Evolutionary conservation across 2,797 vertebrate genomes (phyloP).

Genomic region (Spinibarbus caldwelli): DNA sequence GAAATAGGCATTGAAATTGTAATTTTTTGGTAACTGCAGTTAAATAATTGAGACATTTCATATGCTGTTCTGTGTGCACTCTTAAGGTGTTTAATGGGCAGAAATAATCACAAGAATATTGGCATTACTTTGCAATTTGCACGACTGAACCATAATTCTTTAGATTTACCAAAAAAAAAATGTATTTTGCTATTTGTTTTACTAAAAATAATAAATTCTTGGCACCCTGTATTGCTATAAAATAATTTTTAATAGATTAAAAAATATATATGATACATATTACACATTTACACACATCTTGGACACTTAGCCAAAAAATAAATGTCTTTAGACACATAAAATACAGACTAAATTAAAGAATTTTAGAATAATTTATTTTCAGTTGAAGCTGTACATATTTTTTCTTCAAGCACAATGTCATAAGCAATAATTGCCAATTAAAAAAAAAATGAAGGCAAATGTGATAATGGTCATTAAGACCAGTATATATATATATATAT

Average conservation of each 20-base stretch:
- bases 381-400: slow-evolving; percentile 60
- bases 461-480: slow-evolving; percentile 57
- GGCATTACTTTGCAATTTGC: slow-evolving; percentile 7
- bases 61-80: neutral
- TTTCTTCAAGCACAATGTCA: slow-evolving; percentile 62
- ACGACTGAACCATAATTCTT: neutral
- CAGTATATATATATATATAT: too few species aligned
- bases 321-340: slow-evolving; percentile 6
- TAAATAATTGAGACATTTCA: neutral
- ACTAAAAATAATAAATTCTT: too few species aligned
- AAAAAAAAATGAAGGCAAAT: slow-evolving; percentile 55
- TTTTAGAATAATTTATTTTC: slow-evolving; percentile 57
- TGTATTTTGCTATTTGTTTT: too few species aligned
- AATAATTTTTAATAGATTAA: too few species aligned
- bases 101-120: neutral
- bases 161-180: neutral
- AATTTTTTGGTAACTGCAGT: neutral
- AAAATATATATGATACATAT: too few species aligned
- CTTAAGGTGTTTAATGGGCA: neutral
- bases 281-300: neutral
- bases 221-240: too few species aligned
- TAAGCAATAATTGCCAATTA: slow-evolving; percentile 59
- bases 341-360: slow-evolving; percentile 3
- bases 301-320: neutral
- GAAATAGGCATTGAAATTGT: neutral